Evolutionary conservation across 2,888 invertebrate species (phyloP).

Genomic region (Brassicogethes aeneus): DNA sequence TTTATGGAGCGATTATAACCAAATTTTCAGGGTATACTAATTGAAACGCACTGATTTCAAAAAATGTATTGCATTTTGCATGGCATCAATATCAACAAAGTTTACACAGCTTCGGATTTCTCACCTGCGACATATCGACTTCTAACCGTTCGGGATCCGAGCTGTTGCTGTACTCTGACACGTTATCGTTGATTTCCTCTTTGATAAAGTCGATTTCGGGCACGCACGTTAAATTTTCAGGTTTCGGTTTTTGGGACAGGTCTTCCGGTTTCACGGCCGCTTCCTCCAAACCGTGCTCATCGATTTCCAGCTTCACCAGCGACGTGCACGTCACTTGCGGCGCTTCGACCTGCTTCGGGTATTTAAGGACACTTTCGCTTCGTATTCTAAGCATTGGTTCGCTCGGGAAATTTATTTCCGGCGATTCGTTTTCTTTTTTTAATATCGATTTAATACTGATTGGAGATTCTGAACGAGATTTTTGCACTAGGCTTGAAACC

Average conservation of each 20-base stretch:
- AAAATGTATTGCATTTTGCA: not conserved
- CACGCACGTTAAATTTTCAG: slow-evolving; percentile 37
- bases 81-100: slow-evolving; percentile 2
- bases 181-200: slow-evolving; percentile 32
- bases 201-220: slow-evolving; percentile 38
- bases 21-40: too few species aligned
- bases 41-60: not conserved
- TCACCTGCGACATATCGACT: slow-evolving; percentile 54
- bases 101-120: too few species aligned
- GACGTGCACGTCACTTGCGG: not conserved
- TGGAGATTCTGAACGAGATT: slow-evolving; percentile 21
- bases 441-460: slow-evolving; percentile 20
- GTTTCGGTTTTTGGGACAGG: slow-evolving; percentile 33
- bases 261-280: slow-evolving; percentile 33
- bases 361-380: slow-evolving; percentile 10
- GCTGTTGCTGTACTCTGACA: slow-evolving; percentile 54
- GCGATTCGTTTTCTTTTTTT: slow-evolving; percentile 18
- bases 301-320: not conserved
- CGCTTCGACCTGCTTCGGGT: slow-evolving; percentile 3
- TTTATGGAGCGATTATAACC: too few species aligned
- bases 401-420: slow-evolving; percentile 15
- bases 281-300: slow-evolving; percentile 10
- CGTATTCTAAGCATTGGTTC: slow-evolving; percentile 19
- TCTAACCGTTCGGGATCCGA: slow-evolving; percentile 68
- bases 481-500: not conserved